phyloP scores from a whole-genome alignment of 2,888 invertebrate species.

The Meliscaeva auricollis region DNA sequence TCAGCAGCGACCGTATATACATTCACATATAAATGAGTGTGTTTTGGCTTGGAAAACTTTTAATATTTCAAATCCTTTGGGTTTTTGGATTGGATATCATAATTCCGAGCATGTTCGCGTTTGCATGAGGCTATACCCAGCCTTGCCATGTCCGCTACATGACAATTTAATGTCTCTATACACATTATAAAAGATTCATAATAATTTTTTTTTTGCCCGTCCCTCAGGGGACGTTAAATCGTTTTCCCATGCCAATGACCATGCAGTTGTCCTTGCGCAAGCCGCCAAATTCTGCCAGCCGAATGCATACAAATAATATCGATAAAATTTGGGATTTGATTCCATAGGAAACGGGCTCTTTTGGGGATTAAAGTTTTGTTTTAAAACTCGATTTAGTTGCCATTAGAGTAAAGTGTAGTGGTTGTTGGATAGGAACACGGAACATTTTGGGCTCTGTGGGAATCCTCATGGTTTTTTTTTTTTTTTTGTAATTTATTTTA shows the following conservation, averaged over 20 bases:
- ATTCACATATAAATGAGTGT: neutral
- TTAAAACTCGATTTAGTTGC: conserved; percentile 36
- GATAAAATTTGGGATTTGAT: conserved; percentile 19
- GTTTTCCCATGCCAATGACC: conserved; percentile 36
- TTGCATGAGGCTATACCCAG: conserved; percentile 18
- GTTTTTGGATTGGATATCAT: conserved; percentile 40
- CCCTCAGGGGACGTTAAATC: conserved; percentile 59
- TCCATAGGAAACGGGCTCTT: conserved; percentile 23
- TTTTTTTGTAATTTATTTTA: conserved; percentile 1
- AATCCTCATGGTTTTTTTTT: neutral
- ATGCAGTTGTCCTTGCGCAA: conserved; percentile 2
- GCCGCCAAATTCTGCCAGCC: neutral
- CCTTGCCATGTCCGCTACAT: conserved; percentile 60
- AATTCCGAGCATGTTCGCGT: conserved; percentile 23
- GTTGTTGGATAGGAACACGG: neutral
- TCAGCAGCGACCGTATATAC: conserved; percentile 1
- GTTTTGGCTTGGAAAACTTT: conserved; percentile 35
- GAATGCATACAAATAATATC: neutral
- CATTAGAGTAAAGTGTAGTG: neutral
- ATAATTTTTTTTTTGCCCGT: conserved; percentile 58
- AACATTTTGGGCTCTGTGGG: neutral
- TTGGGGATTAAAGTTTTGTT: conserved; percentile 52
- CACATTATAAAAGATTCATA: conserved; percentile 70
- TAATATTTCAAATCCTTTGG: conserved; percentile 63
- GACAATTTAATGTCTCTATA: conserved; percentile 63